phyloP scores from a whole-genome alignment of 2,888 invertebrate genomes.

The Drosophila cyrtoloma region DNA sequence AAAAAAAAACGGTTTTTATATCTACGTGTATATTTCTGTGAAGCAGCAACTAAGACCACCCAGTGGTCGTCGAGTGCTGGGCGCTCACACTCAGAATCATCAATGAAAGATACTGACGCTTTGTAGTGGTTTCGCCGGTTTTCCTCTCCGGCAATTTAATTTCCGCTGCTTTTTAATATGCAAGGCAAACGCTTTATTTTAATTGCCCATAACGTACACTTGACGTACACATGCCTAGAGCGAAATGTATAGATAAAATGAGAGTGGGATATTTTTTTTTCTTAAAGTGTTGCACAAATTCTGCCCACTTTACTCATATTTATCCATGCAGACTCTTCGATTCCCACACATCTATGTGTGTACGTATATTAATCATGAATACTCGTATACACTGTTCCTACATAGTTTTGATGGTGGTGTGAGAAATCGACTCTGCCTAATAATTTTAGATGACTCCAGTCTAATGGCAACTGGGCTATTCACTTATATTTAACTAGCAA shows the following conservation, averaged over 20 bases:
- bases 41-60: constrained; percentile 10
- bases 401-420: not conserved
- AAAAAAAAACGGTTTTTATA: not conserved
- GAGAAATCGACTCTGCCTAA: not conserved
- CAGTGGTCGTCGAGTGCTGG: constrained; percentile 24
- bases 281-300: not conserved
- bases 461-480: not conserved
- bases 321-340: not conserved
- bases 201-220: constrained; percentile 47
- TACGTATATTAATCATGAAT: not conserved
- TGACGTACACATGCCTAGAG: constrained; percentile 8
- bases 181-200: constrained; percentile 42
- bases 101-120: constrained; percentile 48
- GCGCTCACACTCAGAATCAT: constrained; percentile 35
- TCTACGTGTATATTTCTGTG: not conserved
- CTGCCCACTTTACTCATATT: not conserved
- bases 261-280: not conserved
- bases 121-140: constrained; percentile 67
- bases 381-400: not conserved
- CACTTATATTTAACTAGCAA: not conserved
- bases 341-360: not conserved
- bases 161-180: constrained; percentile 52
- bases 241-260: not conserved
- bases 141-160: constrained; percentile 58
- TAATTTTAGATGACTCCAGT: not conserved